phyloP scores from a whole-genome alignment of 2,888 invertebrate genomes.

The Cataglyphis altisquamis region DNA sequence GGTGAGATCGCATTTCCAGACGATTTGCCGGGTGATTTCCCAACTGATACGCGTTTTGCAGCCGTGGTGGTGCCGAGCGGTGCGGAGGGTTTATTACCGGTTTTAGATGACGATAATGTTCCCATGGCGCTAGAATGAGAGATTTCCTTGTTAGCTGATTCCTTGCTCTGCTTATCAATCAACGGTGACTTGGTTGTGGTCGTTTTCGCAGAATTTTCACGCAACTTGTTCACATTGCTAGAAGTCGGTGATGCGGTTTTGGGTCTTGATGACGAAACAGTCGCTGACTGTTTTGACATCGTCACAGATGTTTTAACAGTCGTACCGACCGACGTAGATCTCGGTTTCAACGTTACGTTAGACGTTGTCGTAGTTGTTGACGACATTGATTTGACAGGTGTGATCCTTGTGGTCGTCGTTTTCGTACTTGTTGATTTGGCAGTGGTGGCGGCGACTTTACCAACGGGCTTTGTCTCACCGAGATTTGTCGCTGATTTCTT shows the following conservation, averaged over 20 bases:
- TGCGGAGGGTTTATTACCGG: conserved; percentile 58
- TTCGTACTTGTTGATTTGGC: conserved; percentile 60
- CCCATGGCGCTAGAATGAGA: conserved; percentile 84
- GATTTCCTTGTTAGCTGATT: conserved; percentile 90
- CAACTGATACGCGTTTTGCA: conserved; percentile 71
- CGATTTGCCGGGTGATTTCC: conserved; percentile 60
- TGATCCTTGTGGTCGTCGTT: conserved; percentile 63
- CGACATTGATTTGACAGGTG: conserved; percentile 65
- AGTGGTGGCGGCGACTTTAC: conserved; percentile 66
- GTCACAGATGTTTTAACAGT: conserved; percentile 59
- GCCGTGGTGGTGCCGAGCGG: conserved; percentile 67
- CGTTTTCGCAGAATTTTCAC: conserved; percentile 78
- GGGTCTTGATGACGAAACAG: conserved; percentile 77
- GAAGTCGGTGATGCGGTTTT: conserved; percentile 80
- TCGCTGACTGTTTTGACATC: conserved; percentile 37
- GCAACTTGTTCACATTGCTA: conserved; percentile 74
- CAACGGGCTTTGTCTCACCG: conserved; percentile 87
- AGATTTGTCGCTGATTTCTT: conserved; percentile 87
- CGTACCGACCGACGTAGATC: conserved; percentile 67
- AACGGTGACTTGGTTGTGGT: conserved; percentile 77
- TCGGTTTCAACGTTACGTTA: conserved; percentile 67
- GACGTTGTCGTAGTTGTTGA: conserved; percentile 64
- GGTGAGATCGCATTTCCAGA: conserved; percentile 66
- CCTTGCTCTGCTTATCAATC: conserved; percentile 89
- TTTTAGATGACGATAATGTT: conserved; percentile 64